Evolutionary conservation across 1,140 invertebrate species (phyloP).

Genomic region (Dermatophagoides farinae): DNA sequence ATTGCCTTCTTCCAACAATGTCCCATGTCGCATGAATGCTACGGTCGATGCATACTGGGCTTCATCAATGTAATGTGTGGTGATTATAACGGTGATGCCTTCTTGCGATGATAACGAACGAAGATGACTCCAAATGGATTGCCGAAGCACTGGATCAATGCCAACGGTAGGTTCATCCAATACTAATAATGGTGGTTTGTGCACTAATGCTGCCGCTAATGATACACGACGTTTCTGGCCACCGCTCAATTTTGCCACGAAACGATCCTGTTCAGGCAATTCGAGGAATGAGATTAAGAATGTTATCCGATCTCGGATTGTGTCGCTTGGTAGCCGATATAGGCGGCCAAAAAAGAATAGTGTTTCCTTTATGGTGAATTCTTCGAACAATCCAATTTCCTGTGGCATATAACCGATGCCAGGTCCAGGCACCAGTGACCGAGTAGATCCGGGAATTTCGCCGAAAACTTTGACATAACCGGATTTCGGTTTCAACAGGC

Average conservation of each 20-base stretch:
- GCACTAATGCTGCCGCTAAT: conserved; percentile 73
- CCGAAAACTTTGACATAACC: conserved; percentile 15
- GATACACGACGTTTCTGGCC: conserved; percentile 77
- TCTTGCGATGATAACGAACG: conserved; percentile 55
- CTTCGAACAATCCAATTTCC: conserved; percentile 6
- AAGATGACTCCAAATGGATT: conserved; percentile 74
- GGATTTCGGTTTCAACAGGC: not conserved
- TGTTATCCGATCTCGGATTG: conserved; percentile 40
- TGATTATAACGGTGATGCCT: conserved; percentile 25
- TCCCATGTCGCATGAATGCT: conserved; percentile 27
- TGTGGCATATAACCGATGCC: conserved; percentile 17
- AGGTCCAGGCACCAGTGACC: conserved; percentile 29
- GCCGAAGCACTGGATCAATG: conserved; percentile 64
- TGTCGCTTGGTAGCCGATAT: conserved; percentile 49
- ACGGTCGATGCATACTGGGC: conserved; percentile 24
- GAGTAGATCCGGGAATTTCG: not conserved
- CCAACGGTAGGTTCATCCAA: conserved; percentile 86
- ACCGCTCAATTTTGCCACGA: conserved; percentile 39
- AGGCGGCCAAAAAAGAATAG: conserved; percentile 89
- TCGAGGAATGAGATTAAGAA: conserved; percentile 76
- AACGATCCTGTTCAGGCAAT: conserved; percentile 36
- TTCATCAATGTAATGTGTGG: conserved; percentile 30
- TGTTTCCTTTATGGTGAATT: conserved; percentile 75
- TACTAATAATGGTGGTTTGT: conserved; percentile 78
- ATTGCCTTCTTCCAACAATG: conserved; percentile 24